Evolutionary conservation across 2,797 vertebrate species (phyloP).

Genomic region (Prionace glauca): DNA sequence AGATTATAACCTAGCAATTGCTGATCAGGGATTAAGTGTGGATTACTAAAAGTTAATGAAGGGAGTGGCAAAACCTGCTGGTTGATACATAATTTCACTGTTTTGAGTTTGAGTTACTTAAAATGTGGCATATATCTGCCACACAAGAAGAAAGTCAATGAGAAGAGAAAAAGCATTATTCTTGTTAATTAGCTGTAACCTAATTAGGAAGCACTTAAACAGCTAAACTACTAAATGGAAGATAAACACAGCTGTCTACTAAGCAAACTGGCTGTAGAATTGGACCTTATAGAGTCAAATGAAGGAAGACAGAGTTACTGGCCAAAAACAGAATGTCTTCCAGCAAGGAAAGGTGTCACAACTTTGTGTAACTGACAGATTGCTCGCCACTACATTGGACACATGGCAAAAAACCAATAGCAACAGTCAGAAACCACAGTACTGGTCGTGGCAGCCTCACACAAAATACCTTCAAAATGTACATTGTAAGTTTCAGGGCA

Average conservation of each 20-base stretch:
- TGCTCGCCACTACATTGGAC: not conserved
- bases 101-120: not conserved
- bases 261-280: not conserved
- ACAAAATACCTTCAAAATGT: not conserved
- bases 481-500: not conserved
- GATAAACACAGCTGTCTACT: not conserved
- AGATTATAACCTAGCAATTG: not conserved
- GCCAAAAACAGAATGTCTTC: not conserved
- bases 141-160: not conserved
- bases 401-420: too few species aligned
- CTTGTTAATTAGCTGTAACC: constrained; percentile 5
- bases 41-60: not conserved
- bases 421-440: not conserved
- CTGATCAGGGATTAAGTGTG: not conserved
- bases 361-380: not conserved
- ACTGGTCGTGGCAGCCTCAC: not conserved
- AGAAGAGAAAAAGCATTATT: not conserved
- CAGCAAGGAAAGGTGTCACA: not conserved
- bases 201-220: not conserved
- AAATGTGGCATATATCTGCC: not conserved
- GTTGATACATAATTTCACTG: not conserved
- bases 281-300: not conserved
- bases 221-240: not conserved
- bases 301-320: not conserved
- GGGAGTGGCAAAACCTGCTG: not conserved